phyloP scores from a whole-genome alignment of 2,113 vertebrate species.

The Diadophis punctatus region DNA sequence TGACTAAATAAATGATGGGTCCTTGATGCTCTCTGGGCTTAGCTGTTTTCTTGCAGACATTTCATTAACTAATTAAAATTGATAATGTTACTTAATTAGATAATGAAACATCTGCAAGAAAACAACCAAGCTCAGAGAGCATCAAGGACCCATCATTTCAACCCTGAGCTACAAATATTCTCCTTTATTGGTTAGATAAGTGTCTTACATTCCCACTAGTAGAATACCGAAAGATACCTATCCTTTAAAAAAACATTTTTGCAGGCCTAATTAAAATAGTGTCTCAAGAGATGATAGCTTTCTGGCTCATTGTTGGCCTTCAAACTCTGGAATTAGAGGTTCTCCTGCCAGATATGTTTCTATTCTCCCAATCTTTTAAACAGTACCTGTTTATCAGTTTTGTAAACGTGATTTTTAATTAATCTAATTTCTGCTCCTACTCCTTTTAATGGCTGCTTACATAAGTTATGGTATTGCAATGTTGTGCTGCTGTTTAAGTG shows the following conservation, averaged over 20 bases:
- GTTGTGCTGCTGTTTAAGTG: background rate
- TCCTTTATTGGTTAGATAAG: background rate
- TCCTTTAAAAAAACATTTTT: background rate
- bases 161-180: background rate
- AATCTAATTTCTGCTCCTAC: background rate
- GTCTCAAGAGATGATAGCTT: background rate
- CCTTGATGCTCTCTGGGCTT: background rate
- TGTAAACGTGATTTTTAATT: background rate
- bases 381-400: background rate
- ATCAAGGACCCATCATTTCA: background rate
- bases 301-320: background rate
- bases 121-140: too few relatives aligned
- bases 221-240: background rate
- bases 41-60: too few relatives aligned
- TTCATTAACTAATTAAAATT: too few relatives aligned
- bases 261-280: background rate
- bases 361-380: background rate
- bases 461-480: background rate
- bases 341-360: background rate
- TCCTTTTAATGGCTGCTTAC: background rate
- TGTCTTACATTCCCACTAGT: background rate
- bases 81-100: background rate
- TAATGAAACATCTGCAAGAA: background rate
- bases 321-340: background rate
- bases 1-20: background rate